Evolutionary conservation across 2,888 invertebrate species (phyloP), one percentile per base, ranked within the genome.

Genomic region (Plagodis dolabraria): DNA sequence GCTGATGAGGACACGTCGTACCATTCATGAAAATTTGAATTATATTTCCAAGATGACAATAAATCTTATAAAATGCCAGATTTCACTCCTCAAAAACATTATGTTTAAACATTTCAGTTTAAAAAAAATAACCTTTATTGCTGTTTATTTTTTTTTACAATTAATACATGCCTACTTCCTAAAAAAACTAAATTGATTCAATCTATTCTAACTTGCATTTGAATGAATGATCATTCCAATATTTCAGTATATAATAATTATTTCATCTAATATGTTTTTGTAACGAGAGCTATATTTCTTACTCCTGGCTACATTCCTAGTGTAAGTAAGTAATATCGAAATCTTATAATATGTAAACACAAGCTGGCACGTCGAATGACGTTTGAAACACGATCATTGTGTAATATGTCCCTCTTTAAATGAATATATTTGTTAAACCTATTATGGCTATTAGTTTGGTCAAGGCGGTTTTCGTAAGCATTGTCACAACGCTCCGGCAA

Each of bases 401-500:
- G 86, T 78, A 86, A 87, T 82, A 75, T 77, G 78, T 78, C 76
- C 76, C 72, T 80, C 76, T 82, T 82, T 79, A 79, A 77, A 84
- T 83, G 77, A 83, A 87, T 85, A 84, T 89, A 84, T 91, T 90
- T 91, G 86, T 82, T 72, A 74, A 84, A 86, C 76, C 73, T 81
- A 83, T 90, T 89, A 86, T 86, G 76, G 67, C 80, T 75, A 79
- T 83, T 85, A 83, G 82, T 78, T 84, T 81, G 84, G 84, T 86
- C 89, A 91, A 91, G 90, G 89, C 67, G 72, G 70, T 87, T 87
- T 87, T 89, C 84, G 86, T 84, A 85, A 88, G 77, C 74, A 80
- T 82, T 85, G 81, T 82, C 82, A 83, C 79, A 80, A 72, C 70
- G 72, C 65, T 68, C 62, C 62, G 66, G 64, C 60, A 70, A 73